Evolutionary conservation across 2,888 invertebrate genomes (phyloP), one percentile per base, ranked within the genome.

Genomic region (Rhodophaea formosa): DNA sequence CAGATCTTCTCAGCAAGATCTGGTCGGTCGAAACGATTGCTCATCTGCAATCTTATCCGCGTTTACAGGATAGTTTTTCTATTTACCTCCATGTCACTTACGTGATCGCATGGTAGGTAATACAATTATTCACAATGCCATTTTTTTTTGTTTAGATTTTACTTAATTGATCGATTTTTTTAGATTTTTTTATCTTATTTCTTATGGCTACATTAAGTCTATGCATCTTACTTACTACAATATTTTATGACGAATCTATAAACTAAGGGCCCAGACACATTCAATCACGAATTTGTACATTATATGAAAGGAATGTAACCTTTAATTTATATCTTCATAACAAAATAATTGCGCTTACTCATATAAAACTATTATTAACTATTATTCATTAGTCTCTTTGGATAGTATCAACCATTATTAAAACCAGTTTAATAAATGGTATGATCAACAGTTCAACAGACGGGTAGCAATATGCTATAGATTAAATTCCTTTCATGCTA

Each of bases 201-300:
- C 69, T 71, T 71, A 71, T 70, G 64, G 66, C 82, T 88, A 88
- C 78, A 78, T 81, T 85, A 86, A 81, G 77, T 84, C 88, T 86
- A 88, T 82, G 69, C 67, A 73, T 78, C 82, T 84, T 86, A 86
- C 65, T 65, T 75, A 72, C 82, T 84, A 86, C 74, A 77, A 84
- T 85, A 89, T 87, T 90, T 89, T 85, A 90, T 87, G 86, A 89
- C 80, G 86, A 88, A 88, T 82, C 82, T 87, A 87, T 91, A 91
- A 91, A 91, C 84, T 87, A 89, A 91, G 87, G 91, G 91, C 88
- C 85, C 91, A 91, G 85, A 90, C 90, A 87, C 90, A 87, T 89
- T 86, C 39, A 87, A 84, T 82, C 84, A 82, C 84, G 82, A 85
- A 46, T 55, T 88, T 86, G 82, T 86, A 88, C 86, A 83, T 80